Base-by-base conservation (phyloP, 1,140 invertebrate genomes). In the Drosophila nasuta region DNA sequence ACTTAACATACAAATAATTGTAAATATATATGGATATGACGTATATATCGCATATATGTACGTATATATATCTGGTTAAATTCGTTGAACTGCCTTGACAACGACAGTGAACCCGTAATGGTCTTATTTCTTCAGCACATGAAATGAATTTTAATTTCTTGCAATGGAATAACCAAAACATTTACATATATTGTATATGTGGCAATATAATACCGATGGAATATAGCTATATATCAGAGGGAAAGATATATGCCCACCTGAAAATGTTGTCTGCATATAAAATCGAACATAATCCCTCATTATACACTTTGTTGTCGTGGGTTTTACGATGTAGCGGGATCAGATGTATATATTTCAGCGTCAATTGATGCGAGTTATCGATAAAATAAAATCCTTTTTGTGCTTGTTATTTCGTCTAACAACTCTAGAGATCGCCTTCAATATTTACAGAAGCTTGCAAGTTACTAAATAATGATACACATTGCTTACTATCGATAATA, bases 81-180 rank as follows among this genome's bases (percentile, higher is more conserved):
- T 60, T 38, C 46, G 48, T 17, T 25, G 38, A n/a, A 30, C 15
- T 67, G 20, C 15, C 48, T 76, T 62, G 57, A 62, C 65, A 45
- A 48, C 58, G 17, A 13, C 20, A 2, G 10, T 46, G 35, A 28
- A 48, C 20, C 43, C 33, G 41, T 30, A 49, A 41, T 66, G 69
- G 57, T 72, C 35, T 57, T 41, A 51, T 30, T 72, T 66, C 35
- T 38, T 20, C 25, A 46, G 82, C 56, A 86, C 78, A 77, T 69
- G 51, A 78, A 86, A 75, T 86, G 78, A 85, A 85, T 85, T 86
- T 82, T 66, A 82, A 82, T 82, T 85, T 70, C 10, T 60, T 75
- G 35, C 71, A 65, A 48, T 64, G 59, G 43, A 59, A 20, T 82
- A 71, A 3, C 35, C 35, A 8, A 38, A 13, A 13, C 41, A 43